phyloP scores from a whole-genome alignment of 1,140 invertebrate species.

The Pectinophora gossypiella region DNA sequence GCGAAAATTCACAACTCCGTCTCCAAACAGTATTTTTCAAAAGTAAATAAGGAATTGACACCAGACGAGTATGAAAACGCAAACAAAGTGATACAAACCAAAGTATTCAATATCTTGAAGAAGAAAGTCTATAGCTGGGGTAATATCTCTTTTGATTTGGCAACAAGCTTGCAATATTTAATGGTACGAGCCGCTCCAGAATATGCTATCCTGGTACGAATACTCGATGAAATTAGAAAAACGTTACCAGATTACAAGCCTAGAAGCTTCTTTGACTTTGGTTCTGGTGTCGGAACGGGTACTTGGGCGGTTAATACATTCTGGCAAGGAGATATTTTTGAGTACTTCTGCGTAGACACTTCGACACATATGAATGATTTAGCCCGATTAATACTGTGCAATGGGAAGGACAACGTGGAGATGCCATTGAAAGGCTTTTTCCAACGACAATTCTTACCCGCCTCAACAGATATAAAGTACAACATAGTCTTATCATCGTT shows the following conservation, averaged over 20 bases:
- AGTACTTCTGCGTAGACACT: conserved; percentile 89
- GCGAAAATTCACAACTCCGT: conserved; percentile 48
- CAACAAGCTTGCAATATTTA: conserved; percentile 82
- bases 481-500: conserved; percentile 89
- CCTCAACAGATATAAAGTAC: conserved; percentile 76
- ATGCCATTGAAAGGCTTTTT: conserved; percentile 78
- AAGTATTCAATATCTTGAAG: conserved; percentile 72
- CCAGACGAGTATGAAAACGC: conserved; percentile 36
- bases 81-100: conserved; percentile 59
- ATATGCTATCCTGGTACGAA: conserved; percentile 82
- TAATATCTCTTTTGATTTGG: conserved; percentile 80
- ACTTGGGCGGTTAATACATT: conserved; percentile 86
- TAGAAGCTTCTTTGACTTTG: conserved; percentile 90
- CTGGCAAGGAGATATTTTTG: conserved; percentile 84
- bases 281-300: conserved; percentile 88
- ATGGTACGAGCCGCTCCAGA: conserved; percentile 81
- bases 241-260: conserved; percentile 83
- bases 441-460: conserved; percentile 89
- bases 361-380: conserved; percentile 89
- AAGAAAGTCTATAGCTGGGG: conserved; percentile 82
- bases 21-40: conserved; percentile 33
- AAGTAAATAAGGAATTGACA: conserved; percentile 43
- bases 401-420: conserved; percentile 77
- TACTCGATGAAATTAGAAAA: conserved; percentile 84
- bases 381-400: conserved; percentile 81